Percentiles rank a stretch among this genome's conserved stretches.
These are phyloP conservation scores for Triops cancriformis DNA, from an alignment of 1,140 invertebrate species.

Conservation along the genomic window DNA sequence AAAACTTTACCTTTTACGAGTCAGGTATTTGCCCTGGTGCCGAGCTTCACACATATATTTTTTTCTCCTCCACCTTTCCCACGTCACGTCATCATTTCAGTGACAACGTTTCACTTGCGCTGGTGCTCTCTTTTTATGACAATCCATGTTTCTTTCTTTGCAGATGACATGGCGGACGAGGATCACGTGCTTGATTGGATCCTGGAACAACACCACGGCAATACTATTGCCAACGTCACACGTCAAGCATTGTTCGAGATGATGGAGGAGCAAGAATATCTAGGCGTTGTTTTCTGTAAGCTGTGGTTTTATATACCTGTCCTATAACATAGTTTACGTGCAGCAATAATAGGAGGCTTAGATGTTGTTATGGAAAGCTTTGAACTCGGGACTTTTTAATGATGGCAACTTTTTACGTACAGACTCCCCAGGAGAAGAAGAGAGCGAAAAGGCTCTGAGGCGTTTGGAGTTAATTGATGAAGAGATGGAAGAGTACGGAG, in stretches of 20 bases:
- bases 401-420: neutral
- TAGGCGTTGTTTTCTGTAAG: slow-evolving; percentile 90
- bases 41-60: neutral
- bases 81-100: slow-evolving; percentile 2
- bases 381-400: slow-evolving; percentile 21
- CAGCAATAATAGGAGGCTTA: neutral
- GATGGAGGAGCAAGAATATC: slow-evolving; percentile 83
- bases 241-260: slow-evolving; percentile 72
- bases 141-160: slow-evolving; percentile 8
- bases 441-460: slow-evolving; percentile 63
- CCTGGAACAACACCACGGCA: slow-evolving; percentile 81
- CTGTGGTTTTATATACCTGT: slow-evolving; percentile 33
- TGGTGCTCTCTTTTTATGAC: neutral
- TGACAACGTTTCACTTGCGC: neutral
- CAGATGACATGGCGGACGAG: slow-evolving; percentile 52
- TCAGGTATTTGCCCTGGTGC: neutral
- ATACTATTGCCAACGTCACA: slow-evolving; percentile 84
- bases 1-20: neutral
- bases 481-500: slow-evolving; percentile 82
- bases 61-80: neutral
- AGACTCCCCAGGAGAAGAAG: slow-evolving; percentile 76
- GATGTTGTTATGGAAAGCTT: slow-evolving; percentile 19
- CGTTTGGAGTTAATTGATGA: slow-evolving; percentile 86
- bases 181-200: slow-evolving; percentile 81
- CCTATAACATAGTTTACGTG: neutral